These are phyloP conservation scores for Spodoptera picta DNA, from an alignment of 2,888 invertebrate species.

Conservation along the genomic window DNA sequence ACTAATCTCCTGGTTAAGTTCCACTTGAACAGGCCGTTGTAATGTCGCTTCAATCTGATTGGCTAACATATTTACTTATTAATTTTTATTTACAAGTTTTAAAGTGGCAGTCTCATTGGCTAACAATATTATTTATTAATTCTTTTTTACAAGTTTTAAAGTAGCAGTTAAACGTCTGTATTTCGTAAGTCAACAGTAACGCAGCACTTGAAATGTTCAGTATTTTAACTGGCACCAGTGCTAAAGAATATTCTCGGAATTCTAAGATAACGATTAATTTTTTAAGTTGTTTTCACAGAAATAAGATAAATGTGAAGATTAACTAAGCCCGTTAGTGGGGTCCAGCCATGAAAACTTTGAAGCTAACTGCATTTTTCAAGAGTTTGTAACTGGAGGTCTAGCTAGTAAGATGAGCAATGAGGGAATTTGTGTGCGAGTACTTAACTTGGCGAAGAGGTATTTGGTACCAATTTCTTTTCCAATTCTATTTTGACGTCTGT, in stretches of 20 bases:
- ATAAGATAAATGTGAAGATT: constrained; percentile 82
- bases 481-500: constrained; percentile 71
- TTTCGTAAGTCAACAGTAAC: constrained; percentile 32
- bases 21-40: no score
- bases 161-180: not conserved
- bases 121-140: no score
- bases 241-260: constrained; percentile 73
- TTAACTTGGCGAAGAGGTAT: constrained; percentile 34
- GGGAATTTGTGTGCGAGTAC: constrained; percentile 20
- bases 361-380: constrained; percentile 49
- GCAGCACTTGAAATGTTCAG: constrained; percentile 45
- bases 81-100: no score
- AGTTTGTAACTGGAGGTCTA: constrained; percentile 24
- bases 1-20: no score
- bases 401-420: constrained; percentile 17
- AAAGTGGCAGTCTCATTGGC: not conserved
- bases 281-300: constrained; percentile 81
- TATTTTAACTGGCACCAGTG: constrained; percentile 52
- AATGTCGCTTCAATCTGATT: no score
- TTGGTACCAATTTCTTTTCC: constrained; percentile 58
- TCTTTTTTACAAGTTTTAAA: no score
- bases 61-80: no score
- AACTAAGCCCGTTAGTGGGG: constrained; percentile 65
- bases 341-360: constrained; percentile 71
- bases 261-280: constrained; percentile 71